A percentile compares a stretch with the other conserved stretches of the same genome.
These are phyloP conservation scores for Eueides isabella DNA, from an alignment of 1,140 invertebrate species.

Conservation along the genomic window DNA sequence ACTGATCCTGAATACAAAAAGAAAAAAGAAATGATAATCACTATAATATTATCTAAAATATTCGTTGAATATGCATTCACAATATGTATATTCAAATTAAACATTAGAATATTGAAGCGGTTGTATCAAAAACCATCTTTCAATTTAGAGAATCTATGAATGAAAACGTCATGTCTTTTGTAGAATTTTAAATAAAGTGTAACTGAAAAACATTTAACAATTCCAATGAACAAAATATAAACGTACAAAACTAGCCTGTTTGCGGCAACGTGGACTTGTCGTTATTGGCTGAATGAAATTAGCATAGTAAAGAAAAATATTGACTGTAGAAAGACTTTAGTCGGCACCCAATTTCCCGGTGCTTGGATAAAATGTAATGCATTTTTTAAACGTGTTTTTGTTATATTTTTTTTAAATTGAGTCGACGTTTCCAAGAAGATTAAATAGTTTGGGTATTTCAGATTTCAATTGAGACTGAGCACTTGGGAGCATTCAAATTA, in stretches of 20 bases:
- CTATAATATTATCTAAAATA: too few species aligned
- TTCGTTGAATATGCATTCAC: too few species aligned
- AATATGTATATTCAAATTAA: too few species aligned
- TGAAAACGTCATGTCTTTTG: neutral
- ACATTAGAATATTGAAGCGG: too few species aligned
- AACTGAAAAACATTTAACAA: neutral
- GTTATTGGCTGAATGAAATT: slow-evolving; percentile 11
- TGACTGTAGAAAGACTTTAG: slow-evolving; percentile 13
- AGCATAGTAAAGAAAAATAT: slow-evolving; percentile 15
- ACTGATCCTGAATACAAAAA: too few species aligned
- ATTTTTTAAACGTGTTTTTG: neutral
- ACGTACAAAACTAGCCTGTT: slow-evolving; percentile 11
- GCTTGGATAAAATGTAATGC: slow-evolving; percentile 11
- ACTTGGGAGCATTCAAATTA: too few species aligned
- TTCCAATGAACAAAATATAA: slow-evolving; percentile 10
- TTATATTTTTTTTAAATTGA: neutral
- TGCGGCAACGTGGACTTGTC: slow-evolving; percentile 8
- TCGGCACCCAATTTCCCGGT: slow-evolving; percentile 11
- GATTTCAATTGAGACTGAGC: neutral
- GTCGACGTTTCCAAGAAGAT: neutral
- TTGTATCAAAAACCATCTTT: neutral
- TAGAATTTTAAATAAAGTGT: neutral
- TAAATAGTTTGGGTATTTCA: neutral
- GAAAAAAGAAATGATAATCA: too few species aligned
- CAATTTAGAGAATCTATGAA: neutral